These are phyloP conservation scores for Phenacoccus solenopsis DNA, from an alignment of 1,140 invertebrate species.

Conservation along the genomic window DNA sequence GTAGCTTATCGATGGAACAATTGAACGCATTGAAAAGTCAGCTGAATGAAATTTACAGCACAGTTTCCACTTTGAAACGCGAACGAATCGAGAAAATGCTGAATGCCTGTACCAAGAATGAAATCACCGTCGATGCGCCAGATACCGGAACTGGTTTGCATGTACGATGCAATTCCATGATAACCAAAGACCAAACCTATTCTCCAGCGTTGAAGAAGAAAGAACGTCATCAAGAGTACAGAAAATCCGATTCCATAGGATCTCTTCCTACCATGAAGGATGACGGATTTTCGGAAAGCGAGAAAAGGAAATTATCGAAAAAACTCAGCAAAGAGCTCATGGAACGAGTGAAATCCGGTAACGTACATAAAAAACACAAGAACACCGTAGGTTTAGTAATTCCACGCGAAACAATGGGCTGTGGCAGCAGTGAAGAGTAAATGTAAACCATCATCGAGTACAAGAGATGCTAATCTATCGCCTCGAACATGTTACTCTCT, in stretches of 20 bases:
- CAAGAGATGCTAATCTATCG: conserved; percentile 31
- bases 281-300: conserved; percentile 43
- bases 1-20: conserved; percentile 71
- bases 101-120: conserved; percentile 16
- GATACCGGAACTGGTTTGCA: conserved; percentile 38
- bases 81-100: conserved; percentile 29
- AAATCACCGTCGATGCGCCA: conserved; percentile 37
- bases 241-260: conserved; percentile 42
- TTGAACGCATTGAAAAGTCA: conserved; percentile 67
- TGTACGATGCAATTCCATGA: conserved; percentile 54
- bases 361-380: conserved; percentile 34
- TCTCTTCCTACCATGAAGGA: conserved; percentile 36
- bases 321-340: conserved; percentile 57
- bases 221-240: conserved; percentile 31
- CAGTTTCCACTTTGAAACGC: conserved; percentile 34
- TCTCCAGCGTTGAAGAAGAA: conserved; percentile 32
- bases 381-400: conserved; percentile 32
- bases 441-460: conserved; percentile 29
- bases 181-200: conserved; percentile 35
- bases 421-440: conserved; percentile 40
- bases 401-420: conserved; percentile 49
- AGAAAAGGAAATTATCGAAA: conserved; percentile 57
- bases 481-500: conserved; percentile 42
- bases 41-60: conserved; percentile 67
- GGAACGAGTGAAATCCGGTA: conserved; percentile 33